phyloP scores from a whole-genome alignment of 1,140 invertebrate genomes.

The Drosophila nasuta region DNA sequence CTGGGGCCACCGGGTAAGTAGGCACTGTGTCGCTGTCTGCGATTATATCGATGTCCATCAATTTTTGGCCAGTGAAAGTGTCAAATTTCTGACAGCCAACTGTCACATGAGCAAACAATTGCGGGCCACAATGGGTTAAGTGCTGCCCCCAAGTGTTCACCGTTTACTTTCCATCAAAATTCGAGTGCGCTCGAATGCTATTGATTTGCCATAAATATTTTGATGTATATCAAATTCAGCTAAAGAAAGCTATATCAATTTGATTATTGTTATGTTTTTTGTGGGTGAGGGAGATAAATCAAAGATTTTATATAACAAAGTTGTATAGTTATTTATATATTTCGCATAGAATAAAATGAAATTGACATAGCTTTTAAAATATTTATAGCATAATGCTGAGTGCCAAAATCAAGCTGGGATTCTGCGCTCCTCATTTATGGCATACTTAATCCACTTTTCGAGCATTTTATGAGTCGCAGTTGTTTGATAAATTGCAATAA shows the following conservation, averaged over 20 bases:
- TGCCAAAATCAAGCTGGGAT: no score
- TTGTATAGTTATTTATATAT: neutral
- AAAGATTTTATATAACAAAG: neutral
- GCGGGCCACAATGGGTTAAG: slow-evolving; percentile 48
- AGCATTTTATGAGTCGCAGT: neutral
- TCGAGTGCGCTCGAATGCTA: slow-evolving; percentile 25
- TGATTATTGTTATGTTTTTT: slow-evolving; percentile 2
- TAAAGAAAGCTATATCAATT: slow-evolving; percentile 6
- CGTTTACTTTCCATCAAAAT: slow-evolving; percentile 33
- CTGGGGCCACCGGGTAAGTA: slow-evolving; percentile 25
- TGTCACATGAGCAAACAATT: slow-evolving; percentile 43
- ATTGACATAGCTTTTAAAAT: neutral
- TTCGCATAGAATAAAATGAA: no score
- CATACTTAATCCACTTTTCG: slow-evolving; percentile 4
- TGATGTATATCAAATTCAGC: slow-evolving; percentile 23
- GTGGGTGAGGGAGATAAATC: neutral
- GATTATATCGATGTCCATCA: slow-evolving; percentile 37
- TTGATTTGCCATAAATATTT: slow-evolving; percentile 25
- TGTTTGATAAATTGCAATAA: slow-evolving; percentile 17
- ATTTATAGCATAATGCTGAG: neutral
- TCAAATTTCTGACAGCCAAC: slow-evolving; percentile 50
- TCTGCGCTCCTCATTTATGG: neutral
- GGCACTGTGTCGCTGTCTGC: neutral
- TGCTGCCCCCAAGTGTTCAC: slow-evolving; percentile 18
- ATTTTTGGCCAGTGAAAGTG: slow-evolving; percentile 49